A percentile compares a stretch with the other conserved stretches of the same genome.
Evolutionary conservation across 1,140 invertebrate genomes (phyloP).

Genomic region (Latrodectus geometricus): DNA sequence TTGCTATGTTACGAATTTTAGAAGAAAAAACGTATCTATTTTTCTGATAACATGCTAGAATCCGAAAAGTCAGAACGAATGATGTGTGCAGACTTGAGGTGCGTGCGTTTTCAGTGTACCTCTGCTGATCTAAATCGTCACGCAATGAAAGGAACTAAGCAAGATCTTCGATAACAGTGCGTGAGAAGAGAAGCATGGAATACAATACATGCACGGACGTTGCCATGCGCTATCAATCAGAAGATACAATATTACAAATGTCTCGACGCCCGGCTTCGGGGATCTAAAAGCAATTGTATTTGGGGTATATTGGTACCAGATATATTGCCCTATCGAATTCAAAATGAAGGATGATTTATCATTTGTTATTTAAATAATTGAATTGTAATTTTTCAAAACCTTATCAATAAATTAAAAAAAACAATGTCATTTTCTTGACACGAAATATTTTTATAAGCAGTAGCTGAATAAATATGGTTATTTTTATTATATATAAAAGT

Average conservation of each 20-base stretch:
- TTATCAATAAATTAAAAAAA: too few relatives aligned
- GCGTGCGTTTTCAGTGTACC: neutral
- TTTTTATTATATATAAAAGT: too few relatives aligned
- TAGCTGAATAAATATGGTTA: too few relatives aligned
- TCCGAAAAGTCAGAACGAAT: neutral
- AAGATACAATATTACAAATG: neutral
- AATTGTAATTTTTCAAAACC: too few relatives aligned
- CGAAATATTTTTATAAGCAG: too few relatives aligned
- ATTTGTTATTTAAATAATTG: too few relatives aligned
- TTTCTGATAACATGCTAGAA: neutral
- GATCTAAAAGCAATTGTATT: neutral
- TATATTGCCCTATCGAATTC: too few relatives aligned
- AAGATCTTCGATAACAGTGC: slow-evolving; percentile 1
- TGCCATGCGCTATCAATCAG: neutral
- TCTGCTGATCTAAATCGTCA: neutral
- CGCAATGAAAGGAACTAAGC: neutral
- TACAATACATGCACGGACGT: neutral
- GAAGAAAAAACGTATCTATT: neutral
- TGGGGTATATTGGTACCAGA: too few relatives aligned
- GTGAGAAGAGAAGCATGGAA: neutral
- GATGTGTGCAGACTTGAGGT: neutral
- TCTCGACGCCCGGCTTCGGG: neutral
- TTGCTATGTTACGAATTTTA: neutral
- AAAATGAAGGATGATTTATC: too few relatives aligned
- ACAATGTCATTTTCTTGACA: too few relatives aligned